Base-by-base conservation (phyloP, 2,113 vertebrate species). In the Microtus ochrogaster region DNA sequence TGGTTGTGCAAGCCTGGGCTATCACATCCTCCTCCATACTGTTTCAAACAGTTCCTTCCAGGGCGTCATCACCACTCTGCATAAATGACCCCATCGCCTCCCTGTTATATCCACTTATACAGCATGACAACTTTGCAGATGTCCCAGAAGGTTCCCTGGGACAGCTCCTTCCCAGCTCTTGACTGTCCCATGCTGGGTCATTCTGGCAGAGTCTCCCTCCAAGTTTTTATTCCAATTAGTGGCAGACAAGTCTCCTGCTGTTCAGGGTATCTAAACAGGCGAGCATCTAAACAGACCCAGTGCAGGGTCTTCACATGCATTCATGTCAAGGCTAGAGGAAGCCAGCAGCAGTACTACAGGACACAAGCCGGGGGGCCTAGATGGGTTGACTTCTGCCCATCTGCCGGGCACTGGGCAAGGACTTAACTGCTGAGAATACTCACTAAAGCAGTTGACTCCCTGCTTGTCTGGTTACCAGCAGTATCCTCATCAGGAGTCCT, bases 11-110 rank as follows among this genome's bases (percentile, higher is more conserved):
- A 49, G 36, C 36, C 68, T 44, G 5, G 2, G 12, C n/a, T 49
- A 47, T 58, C 58, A 66, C 7, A 10, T n/a, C 58, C 24, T 47
- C 77, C 11, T 70, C 91, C 30, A 33, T 3, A 7, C 33, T 66
- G 52, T 66, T 58, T 39, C 65, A 47, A 78, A 58, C 3, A 70
- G 58, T 33, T 52, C 55, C 83, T 36, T 90, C 8, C 41, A 12
- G 0, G 0, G 26, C 2, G 0, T 13, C 41, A 28, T 33, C 21
- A 55, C 9, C 88, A 65, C 13, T 49, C 33, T 30, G 7, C 12
- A 11, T 19, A 21, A 58, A 72, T 39, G 13, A 8, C 10, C 4
- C 11, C 36, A 4, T 5, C 39, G 12, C 30, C 22, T 70, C 9
- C 39, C 8, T 17, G 17, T 58, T 30, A 65, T 44, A 84, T 44